Base-by-base conservation (phyloP, 2,888 invertebrate genomes). In the Pollenia griseotomentosa region DNA sequence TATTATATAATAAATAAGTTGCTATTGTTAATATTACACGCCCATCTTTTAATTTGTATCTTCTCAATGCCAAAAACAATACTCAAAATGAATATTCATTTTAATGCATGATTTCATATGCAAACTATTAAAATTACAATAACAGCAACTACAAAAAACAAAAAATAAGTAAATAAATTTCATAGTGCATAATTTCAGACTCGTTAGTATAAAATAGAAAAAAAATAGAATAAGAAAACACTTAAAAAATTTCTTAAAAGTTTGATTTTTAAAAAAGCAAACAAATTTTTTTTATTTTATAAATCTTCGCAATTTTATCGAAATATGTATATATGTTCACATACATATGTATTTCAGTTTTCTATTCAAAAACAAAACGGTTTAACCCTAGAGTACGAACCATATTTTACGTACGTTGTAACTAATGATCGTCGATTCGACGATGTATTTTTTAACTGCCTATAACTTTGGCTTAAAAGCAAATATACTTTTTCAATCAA, bases 51-150 rank as follows among this genome's bases (percentile, higher is more conserved):
- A 7, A 33, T 40, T 68, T 10, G 2, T 11, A 55, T 23, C 16
- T 48, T 40, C 14, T 51, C 16, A 40, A 55, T 71, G 57, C 73
- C 55, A 42, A 46, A 66, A 68, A 46, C 9, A 46, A 68, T 23
- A 33, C 14, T 14, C 19, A 10, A 68, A 81, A 85, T 81, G 77
- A 81, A 81, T 78, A 80, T 61, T 63, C 81, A 81, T 66, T 63
- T 74, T 80, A 75, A 75, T 80, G 85, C 70, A 68, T 85, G 75
- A 85, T 80, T 80, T 80, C 74, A 75, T 70, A 80, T 75, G 70
- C 71, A 80, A 80, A 71, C 75, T 42, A 77, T 33, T 53, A 66
- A 46, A 66, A 53, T 23, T 66, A 48, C 40, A 75, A 63, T 23
- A 44, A 40, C 68, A 61, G 73, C 44, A 65, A 65, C 44, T 42